Base-by-base conservation (phyloP, 1,140 invertebrate genomes). In the Campoletis sonorensis region DNA sequence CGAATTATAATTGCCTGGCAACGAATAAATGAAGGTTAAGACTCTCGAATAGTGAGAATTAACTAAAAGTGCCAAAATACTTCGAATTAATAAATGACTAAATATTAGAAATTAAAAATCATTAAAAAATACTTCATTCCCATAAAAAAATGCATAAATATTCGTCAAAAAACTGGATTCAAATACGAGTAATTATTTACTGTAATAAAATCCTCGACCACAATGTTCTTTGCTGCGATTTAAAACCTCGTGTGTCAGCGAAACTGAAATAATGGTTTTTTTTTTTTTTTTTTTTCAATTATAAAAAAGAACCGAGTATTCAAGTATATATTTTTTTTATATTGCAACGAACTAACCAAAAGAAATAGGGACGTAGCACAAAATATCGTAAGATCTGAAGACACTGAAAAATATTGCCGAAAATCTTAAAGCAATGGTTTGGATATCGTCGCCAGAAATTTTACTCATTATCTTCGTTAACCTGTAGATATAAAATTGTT, bases 361-460 rank as follows among this genome's bases (percentile, higher is more conserved):
- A 21, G 51, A 33, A 49, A 71, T 71, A 13, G 79, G 79, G 21
- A 79, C 16, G 23, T 79, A 79, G n/a, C 79, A 79, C 0, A 21
- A 18, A 54, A 72, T 71, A 15, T 79, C 79, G 51, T 54, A 79
- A 2, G 51, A 54, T 72, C 67, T 71, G 30, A 71, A 79, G 16
- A 79, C 33, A 61, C 45, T 71, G 33, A 79, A 79, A 71, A 79
- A 79, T 54, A 79, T 79, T 70, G 67, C 79, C 1, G 79, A 71
- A 18, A 79, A 71, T 16, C 70, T 21, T n/a, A 72, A 33, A 10
- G 67, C n/a, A n/a, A 72, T 54, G 0, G n/a, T 71, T 33, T 79
- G 21, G 18, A 79, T 18, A 72, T 72, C 51, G 21, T 72, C 51
- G 7, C 79, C 79, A 8, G 67, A 54, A 54, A 79, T 40, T 68